Evolutionary conservation across 2,113 vertebrate genomes (phyloP).

Genomic region (Callospermophilus lateralis): DNA sequence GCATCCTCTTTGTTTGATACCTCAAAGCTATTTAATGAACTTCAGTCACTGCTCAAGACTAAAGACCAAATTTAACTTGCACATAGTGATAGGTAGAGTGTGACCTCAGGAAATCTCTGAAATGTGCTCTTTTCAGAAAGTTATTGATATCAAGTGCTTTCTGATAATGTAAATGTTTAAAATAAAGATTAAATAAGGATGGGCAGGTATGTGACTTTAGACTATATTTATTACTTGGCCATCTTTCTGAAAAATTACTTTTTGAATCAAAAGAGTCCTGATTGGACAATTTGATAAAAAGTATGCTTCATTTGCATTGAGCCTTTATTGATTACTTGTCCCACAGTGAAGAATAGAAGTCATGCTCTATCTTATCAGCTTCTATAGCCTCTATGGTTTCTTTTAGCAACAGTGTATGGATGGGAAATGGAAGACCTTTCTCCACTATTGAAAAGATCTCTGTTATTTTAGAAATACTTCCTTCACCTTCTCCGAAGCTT

Average conservation of each 20-base stretch:
- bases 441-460: not conserved
- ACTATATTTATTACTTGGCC: not conserved
- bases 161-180: not conserved
- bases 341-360: not conserved
- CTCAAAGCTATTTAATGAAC: not conserved
- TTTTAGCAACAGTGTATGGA: not conserved
- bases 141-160: not conserved
- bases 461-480: not conserved
- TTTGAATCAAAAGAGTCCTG: not conserved
- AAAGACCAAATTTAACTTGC: not conserved
- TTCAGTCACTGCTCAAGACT: not conserved
- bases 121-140: not conserved
- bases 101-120: not conserved
- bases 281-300: not conserved
- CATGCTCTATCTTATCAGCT: not conserved
- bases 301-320: not conserved
- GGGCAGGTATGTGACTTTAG: not conserved
- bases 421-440: not conserved
- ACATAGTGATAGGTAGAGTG: not conserved
- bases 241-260: not conserved
- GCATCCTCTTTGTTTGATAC: not conserved
- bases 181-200: constrained; percentile 11
- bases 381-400: not conserved
- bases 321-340: not conserved
- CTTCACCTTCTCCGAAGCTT: not conserved